Evolutionary conservation across 2,797 vertebrate genomes (phyloP), one percentile per base, ranked within the genome.

Genomic region (Typhlichthys subterraneus): DNA sequence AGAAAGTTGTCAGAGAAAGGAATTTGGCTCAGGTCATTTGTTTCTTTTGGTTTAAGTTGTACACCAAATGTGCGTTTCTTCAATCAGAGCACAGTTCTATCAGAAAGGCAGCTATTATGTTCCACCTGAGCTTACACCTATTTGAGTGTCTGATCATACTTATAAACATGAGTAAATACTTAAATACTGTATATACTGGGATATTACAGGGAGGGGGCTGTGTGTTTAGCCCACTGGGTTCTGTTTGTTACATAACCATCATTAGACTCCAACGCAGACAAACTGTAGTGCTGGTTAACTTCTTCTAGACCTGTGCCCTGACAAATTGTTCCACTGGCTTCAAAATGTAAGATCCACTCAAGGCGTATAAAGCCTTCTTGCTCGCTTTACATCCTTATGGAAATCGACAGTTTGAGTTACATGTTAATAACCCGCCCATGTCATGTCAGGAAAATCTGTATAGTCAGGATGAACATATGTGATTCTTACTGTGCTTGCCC

Each of bases 201-300:
- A 45, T 45, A 75, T 83, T 72, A 72, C 73, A 80, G 68, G 59
- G 69, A 51, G 17, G 5, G 45, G 13, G 10, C 48, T 56, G 52
- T 5, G 23, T 63, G 69, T 79, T 57, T 33, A 68, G 66, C 75
- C 57, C 53, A 12, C 57, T 50, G n/a, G n/a, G 0, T 5, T 14
- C 50, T 19, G 9, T 12, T 53, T 8, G 42, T 73, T 70, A 73
- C 50, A 55, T 11, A 65, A 65, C 46, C 56, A 12, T 63, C 46
- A 2, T 65, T 63, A 60, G 57, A 53, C 67, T 63, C 57, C 52
- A 14, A 42, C 51, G 0, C 67, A 59, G 3, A 72, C 65, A 67
- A 61, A 71, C 49, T 63, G 23, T 57, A 71, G 55, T 9, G 57
- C 55, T 72, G 71, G 73, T 83, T 74, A 72, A 72, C 29, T 10